Percentiles rank a stretch among this genome's conserved stretches.
Conservation (phyloP, 2,888 invertebrate species). For the Euclidia mi region DNA sequence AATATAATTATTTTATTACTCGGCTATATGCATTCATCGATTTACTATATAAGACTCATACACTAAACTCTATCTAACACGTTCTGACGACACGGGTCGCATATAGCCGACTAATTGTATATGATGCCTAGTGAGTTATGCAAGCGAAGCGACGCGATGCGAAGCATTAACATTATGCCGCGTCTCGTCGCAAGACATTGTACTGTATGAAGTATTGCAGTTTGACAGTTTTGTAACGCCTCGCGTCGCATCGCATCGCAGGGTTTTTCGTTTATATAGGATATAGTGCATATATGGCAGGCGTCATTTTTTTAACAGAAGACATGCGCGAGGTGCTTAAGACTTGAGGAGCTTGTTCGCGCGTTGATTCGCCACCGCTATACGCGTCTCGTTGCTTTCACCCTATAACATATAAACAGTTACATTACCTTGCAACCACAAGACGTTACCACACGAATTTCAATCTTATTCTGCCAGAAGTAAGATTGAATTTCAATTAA, state of each 20-base stretch:
- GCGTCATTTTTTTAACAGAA: conserved; percentile 46
- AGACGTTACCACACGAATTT: conserved; percentile 4
- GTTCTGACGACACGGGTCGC: no score
- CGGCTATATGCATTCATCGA: neutral
- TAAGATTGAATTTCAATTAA: neutral
- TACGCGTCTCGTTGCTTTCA: conserved; percentile 96
- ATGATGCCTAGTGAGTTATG: no score
- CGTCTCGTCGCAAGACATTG: no score
- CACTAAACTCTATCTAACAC: no score
- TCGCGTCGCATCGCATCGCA: no score
- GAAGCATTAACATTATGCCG: no score
- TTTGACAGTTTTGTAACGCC: no score
- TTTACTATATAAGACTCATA: neutral
- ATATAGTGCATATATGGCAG: conserved; percentile 22
- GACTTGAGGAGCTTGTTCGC: conserved; percentile 96
- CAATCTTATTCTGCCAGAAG: neutral
- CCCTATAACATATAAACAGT: conserved; percentile 87
- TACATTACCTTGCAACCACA: conserved; percentile 15
- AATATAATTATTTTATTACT: neutral
- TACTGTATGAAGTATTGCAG: no score
- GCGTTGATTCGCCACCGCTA: conserved; percentile 97
- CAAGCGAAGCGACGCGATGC: no score
- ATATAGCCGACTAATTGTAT: neutral
- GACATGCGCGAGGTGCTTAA: conserved; percentile 65
- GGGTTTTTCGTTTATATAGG: no score